Evolutionary conservation across 2,888 invertebrate species (phyloP).

Genomic region (Mylabris sibirica): DNA sequence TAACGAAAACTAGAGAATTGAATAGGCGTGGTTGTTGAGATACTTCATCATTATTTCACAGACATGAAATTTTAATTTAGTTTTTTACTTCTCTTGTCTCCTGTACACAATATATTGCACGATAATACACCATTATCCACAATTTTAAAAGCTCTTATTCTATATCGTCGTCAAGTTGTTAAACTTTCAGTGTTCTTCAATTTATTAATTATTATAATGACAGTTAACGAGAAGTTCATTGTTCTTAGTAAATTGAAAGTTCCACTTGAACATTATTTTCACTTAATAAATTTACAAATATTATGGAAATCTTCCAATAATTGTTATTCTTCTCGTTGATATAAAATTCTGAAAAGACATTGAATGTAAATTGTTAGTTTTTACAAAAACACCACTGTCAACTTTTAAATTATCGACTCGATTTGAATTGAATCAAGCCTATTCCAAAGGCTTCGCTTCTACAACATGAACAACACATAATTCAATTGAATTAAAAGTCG

Average conservation of each 20-base stretch:
- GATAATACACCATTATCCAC: background rate
- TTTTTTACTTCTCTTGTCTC: background rate
- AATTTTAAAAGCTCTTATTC: background rate
- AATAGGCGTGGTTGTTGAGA: background rate
- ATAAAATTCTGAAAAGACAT: background rate
- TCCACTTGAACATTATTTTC: background rate
- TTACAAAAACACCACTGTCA: background rate
- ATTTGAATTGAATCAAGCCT: background rate
- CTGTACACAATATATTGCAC: background rate
- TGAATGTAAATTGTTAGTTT: background rate
- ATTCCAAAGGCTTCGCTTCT: too few relatives aligned
- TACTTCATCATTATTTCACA: background rate
- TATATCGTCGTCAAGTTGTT: background rate
- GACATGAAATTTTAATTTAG: background rate
- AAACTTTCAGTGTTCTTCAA: background rate
- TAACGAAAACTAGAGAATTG: background rate
- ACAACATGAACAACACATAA: conserved; percentile 31
- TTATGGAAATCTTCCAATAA: background rate
- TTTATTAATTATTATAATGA: background rate
- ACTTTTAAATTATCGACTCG: background rate
- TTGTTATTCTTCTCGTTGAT: background rate
- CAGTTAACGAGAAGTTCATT: background rate
- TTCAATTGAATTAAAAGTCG: conserved; percentile 30
- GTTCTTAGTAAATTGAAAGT: background rate
- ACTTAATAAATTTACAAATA: background rate